Conservation (phyloP, 1,140 invertebrate species). For the Microplitis demolitor region DNA sequence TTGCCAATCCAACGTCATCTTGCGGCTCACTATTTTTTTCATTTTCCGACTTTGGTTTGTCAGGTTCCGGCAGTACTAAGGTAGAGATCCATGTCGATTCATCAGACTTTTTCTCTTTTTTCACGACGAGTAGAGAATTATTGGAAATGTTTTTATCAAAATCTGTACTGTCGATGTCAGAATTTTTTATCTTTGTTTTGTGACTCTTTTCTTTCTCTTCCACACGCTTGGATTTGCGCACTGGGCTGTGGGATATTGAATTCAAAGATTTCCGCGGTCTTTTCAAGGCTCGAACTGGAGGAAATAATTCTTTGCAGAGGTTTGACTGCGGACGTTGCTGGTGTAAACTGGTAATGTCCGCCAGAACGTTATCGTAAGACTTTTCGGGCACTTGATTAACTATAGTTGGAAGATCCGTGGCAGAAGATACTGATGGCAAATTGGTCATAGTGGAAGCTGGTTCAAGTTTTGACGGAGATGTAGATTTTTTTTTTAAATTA, state of each 20-base stretch:
- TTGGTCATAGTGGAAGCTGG: neutral
- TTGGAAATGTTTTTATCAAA: no score
- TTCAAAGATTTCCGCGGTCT: constrained; percentile 8
- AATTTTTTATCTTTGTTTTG: no score
- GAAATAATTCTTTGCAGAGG: neutral
- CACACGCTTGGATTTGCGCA: no score
- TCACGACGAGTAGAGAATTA: no score
- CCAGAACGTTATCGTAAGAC: neutral
- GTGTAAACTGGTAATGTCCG: neutral
- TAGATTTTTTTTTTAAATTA: neutral
- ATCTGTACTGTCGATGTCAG: no score
- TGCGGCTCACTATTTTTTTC: no score
- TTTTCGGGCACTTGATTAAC: neutral
- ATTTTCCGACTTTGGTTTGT: no score
- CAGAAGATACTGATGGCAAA: neutral
- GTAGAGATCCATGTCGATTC: no score
- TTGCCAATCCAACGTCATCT: no score
- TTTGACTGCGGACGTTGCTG: neutral
- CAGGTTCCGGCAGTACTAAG: no score
- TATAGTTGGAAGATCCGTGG: neutral
- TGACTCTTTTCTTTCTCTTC: no score
- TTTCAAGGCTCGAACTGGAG: neutral
- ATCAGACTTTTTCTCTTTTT: no score
- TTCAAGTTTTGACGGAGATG: neutral
- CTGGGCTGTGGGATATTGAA: constrained; percentile 58